Conservation (phyloP, 30 jellyfish, hydroid and myxozoan species). For the Cassiopea xamachana region DNA sequence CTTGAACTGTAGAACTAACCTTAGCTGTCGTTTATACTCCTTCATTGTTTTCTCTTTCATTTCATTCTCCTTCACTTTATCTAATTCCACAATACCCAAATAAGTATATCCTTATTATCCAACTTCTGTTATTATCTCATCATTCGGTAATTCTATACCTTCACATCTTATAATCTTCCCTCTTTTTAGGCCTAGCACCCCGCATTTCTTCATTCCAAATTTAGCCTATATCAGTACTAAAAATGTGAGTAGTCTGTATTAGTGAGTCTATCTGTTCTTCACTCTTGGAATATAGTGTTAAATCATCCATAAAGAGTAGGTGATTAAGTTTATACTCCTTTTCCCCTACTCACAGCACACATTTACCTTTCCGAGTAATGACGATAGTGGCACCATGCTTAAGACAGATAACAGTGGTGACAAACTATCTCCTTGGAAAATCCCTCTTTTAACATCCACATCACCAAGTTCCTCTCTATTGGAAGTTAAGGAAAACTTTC, state of each 20-base stretch:
- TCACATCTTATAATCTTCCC: too few relatives aligned
- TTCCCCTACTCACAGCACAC: too few relatives aligned
- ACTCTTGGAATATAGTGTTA: not conserved
- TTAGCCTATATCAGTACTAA: not conserved
- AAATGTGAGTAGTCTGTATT: not conserved
- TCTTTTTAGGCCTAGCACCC: not conserved
- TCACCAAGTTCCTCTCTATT: conserved; percentile 24
- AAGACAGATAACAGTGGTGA: not conserved
- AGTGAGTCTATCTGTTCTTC: not conserved
- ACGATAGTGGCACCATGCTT: not conserved
- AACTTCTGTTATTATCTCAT: too few relatives aligned
- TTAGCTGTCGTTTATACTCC: too few relatives aligned
- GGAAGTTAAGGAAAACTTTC: conserved; percentile 26
- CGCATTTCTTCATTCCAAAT: not conserved
- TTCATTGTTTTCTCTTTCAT: too few relatives aligned
- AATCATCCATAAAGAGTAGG: not conserved
- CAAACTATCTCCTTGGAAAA: not conserved
- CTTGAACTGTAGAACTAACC: too few relatives aligned
- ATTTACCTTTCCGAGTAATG: not conserved
- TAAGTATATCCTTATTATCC: too few relatives aligned
- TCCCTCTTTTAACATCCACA: not conserved
- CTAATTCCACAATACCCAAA: not conserved
- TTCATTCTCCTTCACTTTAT: not conserved
- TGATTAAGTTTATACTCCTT: too few relatives aligned
- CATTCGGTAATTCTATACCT: too few relatives aligned